Base-by-base conservation (phyloP, 2,888 invertebrate genomes). In the Drosophila testacea region DNA sequence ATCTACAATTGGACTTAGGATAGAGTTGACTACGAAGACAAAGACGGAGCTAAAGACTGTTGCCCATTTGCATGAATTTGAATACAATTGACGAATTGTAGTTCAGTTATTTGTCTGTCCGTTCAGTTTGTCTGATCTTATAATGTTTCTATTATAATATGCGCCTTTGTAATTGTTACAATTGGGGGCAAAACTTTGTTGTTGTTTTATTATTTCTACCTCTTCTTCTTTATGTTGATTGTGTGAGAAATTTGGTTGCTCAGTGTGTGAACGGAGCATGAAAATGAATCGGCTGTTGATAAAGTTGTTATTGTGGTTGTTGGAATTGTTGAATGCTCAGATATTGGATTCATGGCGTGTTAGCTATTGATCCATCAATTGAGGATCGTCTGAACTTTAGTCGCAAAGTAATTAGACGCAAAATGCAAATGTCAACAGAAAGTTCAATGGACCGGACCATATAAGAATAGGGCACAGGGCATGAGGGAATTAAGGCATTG, bases 11-110 rank as follows among this genome's bases (percentile, higher is more conserved):
- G 44, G 55, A 34, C 27, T 27, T 13, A n/a, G n/a, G 27, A 34
- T 36, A 10, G 39, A 44, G 32, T 22, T 44, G 46, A 13, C 44
- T 42, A 22, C 13, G 28, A 16, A 42, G 9, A 27, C 11, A 10
- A 50, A 48, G 27, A 34, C n/a, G 28, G 28, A 67, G 47, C 7
- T 34, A 44, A 51, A 56, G 27, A 39, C 47, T 47, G 51, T 69
- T 70, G 73, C 74, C 73, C 80, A 86, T 86, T 86, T 86, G 81
- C 85, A 86, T 86, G 83, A 86, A 86, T 86, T 86, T 86, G 85
- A 87, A 86, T 87, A 86, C 85, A 87, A 86, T 86, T 86, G 85
- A 85, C 85, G 87, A 86, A 86, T 86, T 76, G 83, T 86, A 75
- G 75, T 79, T 82, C 67, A 79, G 63, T 75, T 77, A 50, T 36